Conservation (phyloP, 2,888 invertebrate species). For the Nemotelus nigrinus region DNA sequence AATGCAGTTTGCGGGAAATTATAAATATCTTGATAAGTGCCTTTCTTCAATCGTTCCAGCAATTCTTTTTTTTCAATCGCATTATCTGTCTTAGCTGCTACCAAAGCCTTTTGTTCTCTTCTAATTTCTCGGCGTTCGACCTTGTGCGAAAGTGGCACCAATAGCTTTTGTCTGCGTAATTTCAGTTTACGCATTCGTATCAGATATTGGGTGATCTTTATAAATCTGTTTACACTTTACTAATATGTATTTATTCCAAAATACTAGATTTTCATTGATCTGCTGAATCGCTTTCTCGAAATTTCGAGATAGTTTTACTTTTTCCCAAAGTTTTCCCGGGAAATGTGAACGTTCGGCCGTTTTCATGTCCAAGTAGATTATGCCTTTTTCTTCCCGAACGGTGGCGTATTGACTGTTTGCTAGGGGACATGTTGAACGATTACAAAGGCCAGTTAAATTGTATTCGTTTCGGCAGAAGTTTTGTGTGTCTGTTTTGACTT, state of each 20-base stretch:
- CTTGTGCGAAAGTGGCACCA: constrained; percentile 93
- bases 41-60: constrained; percentile 89
- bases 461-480: constrained; percentile 98
- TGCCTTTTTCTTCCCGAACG: constrained; percentile 94
- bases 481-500: constrained; percentile 93
- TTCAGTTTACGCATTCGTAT: constrained; percentile 95
- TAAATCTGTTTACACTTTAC: constrained; percentile 98
- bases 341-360: constrained; percentile 90
- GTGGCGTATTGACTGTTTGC: constrained; percentile 99
- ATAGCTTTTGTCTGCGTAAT: constrained; percentile 87
- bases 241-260: constrained; percentile 93
- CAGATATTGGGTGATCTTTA: constrained; percentile 96
- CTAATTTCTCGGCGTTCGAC: constrained; percentile 92
- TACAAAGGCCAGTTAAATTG: constrained; percentile 96
- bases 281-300: constrained; percentile 96
- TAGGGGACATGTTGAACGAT: constrained; percentile 90
- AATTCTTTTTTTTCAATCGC: constrained; percentile 93
- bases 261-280: constrained; percentile 94
- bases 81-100: constrained; percentile 95
- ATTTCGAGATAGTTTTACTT: constrained; percentile 91
- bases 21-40: constrained; percentile 97
- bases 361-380: constrained; percentile 89
- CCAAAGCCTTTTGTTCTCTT: constrained; percentile 94
- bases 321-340: constrained; percentile 94
- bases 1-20: constrained; percentile 97